Percentiles rank a stretch among this genome's conserved stretches.
Evolutionary conservation across 2,888 invertebrate species (phyloP).

Genomic region (Yponomeuta plumbellus): DNA sequence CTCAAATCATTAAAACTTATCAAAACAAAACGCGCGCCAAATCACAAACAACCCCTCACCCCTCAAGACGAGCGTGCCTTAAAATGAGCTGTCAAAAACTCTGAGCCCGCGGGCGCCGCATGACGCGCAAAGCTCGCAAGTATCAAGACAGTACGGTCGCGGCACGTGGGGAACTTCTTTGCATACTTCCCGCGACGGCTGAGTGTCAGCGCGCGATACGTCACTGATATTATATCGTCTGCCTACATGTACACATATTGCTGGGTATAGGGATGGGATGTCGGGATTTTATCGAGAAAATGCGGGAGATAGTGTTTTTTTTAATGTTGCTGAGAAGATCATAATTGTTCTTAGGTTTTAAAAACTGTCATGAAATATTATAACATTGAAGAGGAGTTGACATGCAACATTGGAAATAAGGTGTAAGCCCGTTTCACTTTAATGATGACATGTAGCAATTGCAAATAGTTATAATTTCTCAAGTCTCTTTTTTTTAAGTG

Average conservation of each 20-base stretch:
- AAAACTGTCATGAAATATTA: too few species aligned
- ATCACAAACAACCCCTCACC: not conserved
- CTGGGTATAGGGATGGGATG: conserved; percentile 43
- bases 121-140: conserved; percentile 30
- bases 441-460: too few species aligned
- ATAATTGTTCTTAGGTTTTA: too few species aligned
- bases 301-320: not conserved
- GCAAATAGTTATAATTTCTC: too few species aligned
- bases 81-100: conserved; percentile 44
- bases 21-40: not conserved
- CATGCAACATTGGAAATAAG: too few species aligned
- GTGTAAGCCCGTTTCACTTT: too few species aligned
- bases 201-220: conserved; percentile 74
- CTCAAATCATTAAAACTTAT: not conserved
- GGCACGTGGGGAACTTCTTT: conserved; percentile 64
- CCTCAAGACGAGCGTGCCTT: conserved; percentile 25
- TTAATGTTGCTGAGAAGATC: too few species aligned
- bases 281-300: conserved; percentile 33
- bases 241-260: conserved; percentile 70
- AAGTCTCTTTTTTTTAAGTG: too few species aligned
- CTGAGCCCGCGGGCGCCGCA: conserved; percentile 30
- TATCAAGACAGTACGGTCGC: conserved; percentile 54
- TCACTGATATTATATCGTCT: conserved; percentile 70
- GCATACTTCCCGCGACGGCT: conserved; percentile 66
- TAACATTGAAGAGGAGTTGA: too few species aligned